Evolutionary conservation across 1,140 invertebrate species (phyloP), one percentile per base, ranked within the genome.

Genomic region (Drosophila grimshawi): DNA sequence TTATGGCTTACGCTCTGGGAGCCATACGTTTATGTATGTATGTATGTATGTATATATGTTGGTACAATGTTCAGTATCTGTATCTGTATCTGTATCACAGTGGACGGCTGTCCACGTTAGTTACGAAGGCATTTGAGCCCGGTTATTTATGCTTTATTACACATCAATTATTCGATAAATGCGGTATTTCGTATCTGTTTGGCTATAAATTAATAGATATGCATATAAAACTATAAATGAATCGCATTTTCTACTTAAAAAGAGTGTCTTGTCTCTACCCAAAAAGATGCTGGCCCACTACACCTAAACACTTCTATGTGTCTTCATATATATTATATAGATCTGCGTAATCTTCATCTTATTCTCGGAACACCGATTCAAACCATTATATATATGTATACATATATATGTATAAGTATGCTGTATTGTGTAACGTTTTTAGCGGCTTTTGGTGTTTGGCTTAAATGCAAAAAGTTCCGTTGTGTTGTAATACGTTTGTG

Each of bases 61-160:
- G 35, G 51, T 52, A 52, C 2, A 30, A n/a, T 52, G 29, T 33
- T 52, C 51, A 52, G 30, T 52, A 33, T 53, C 32, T 53, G 30
- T 53, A 19, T 19, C 19, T 62, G 57, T 60, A 30, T 49, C 35
- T 70, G 66, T 64, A 69, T 71, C 67, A 71, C 66, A 61, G 67
- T 76, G 67, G 73, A 73, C 70, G 64, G 70, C 64, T 73, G 56
- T 48, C 64, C 64, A 73, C 70, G 29, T 73, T 37, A 68, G 70
- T 61, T 73, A 73, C 64, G 68, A 52, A 30, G 46, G 19, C 60
- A 37, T n/a, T 49, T 30, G 7, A 35, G 57, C 43, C 35, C 39
- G 53, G 41, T 43, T 49, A 46, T 53, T 30, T 39, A 59, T 65
- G 41, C 43, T 65, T 51, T 35, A 19, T 39, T 64, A 43, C n/a